Percentiles rank a stretch among this genome's conserved stretches.
phyloP scores from a whole-genome alignment of 2,888 invertebrate genomes.

The Tolmerus cingulatus region DNA sequence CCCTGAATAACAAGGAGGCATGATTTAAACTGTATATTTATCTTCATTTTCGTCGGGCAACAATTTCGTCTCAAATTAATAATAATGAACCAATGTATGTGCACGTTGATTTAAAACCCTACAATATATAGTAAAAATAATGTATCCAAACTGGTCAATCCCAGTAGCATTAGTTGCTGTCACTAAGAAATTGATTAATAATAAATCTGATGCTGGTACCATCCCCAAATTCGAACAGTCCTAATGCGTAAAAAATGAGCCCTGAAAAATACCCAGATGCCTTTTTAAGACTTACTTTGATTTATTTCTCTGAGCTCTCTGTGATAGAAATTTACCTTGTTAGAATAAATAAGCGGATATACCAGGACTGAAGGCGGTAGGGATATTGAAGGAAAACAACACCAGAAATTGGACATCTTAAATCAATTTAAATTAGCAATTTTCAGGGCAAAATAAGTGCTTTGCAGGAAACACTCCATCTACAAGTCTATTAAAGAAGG shows the following conservation, averaged over 20 bases:
- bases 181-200: not conserved
- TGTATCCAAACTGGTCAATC: not conserved
- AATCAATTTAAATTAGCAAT: not conserved
- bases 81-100: not conserved
- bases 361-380: not conserved
- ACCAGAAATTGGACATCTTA: not conserved
- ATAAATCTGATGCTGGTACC: not conserved
- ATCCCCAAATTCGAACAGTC: not conserved
- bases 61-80: not conserved
- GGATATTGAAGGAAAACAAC: not conserved
- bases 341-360: not conserved
- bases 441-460: not conserved
- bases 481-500: not conserved
- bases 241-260: not conserved
- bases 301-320: not conserved
- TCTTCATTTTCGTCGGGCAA: not conserved
- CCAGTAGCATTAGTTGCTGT: not conserved
- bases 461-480: not conserved
- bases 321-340: not conserved
- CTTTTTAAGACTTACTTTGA: not conserved
- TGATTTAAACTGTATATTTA: not conserved
- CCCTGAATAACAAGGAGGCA: not conserved
- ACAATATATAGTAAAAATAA: not conserved
- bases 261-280: not conserved
- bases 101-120: not conserved